phyloP scores from a whole-genome alignment of 2,113 vertebrate genomes.

The Sapajus apella region DNA sequence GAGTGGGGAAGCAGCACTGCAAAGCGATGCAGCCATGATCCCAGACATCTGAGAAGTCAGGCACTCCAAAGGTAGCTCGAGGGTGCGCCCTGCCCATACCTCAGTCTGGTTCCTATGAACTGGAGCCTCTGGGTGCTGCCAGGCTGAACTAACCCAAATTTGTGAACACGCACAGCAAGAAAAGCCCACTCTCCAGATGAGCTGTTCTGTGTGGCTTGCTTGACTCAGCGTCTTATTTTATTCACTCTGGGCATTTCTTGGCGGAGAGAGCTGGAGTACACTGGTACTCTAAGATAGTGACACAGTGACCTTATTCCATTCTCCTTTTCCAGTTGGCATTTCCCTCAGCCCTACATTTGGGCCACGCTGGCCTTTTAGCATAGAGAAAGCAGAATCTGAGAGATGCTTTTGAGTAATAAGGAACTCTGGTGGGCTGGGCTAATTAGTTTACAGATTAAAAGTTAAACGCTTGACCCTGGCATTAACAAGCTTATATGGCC shows the following conservation, averaged over 20 bases:
- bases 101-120: neutral
- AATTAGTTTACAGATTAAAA: neutral
- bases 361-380: neutral
- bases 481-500: neutral
- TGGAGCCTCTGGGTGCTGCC: neutral
- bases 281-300: neutral
- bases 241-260: neutral
- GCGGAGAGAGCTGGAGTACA: neutral
- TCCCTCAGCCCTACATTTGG: neutral
- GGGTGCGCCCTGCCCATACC: neutral
- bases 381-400: neutral
- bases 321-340: neutral
- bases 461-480: neutral
- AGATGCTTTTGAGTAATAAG: neutral
- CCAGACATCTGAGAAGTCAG: neutral
- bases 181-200: neutral
- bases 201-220: neutral
- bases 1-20: neutral
- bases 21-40: neutral
- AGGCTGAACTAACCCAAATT: neutral
- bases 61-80: neutral
- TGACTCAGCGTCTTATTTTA: neutral
- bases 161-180: neutral
- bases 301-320: neutral
- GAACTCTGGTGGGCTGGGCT: neutral